These are phyloP conservation scores for Felis catus DNA, from an alignment of 2,113 vertebrate genomes.

Conservation along the genomic window F.catus_Fca126_mat1.0 CM031414.1:97299001-97299500, in stretches of 20 bases:
- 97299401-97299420: too few relatives aligned
- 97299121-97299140: not conserved
- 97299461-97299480: too few relatives aligned
- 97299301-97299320: not conserved
- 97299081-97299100: not conserved
- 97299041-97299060: not conserved
- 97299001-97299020: not conserved
- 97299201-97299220: not conserved
- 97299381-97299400: not conserved
- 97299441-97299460: too few relatives aligned
- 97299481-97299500: too few relatives aligned
- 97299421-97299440: too few relatives aligned
- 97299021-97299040: not conserved
- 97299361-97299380: not conserved
- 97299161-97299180: not conserved
- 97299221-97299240: not conserved
- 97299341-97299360: not conserved
- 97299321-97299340: not conserved
- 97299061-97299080: not conserved
- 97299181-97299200: not conserved
- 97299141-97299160: not conserved
- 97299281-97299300: not conserved
- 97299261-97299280: not conserved
- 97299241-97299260: not conserved
- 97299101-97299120: not conserved